phyloP scores from a whole-genome alignment of 2,113 vertebrate species.

The Cardinalis cardinalis region DNA sequence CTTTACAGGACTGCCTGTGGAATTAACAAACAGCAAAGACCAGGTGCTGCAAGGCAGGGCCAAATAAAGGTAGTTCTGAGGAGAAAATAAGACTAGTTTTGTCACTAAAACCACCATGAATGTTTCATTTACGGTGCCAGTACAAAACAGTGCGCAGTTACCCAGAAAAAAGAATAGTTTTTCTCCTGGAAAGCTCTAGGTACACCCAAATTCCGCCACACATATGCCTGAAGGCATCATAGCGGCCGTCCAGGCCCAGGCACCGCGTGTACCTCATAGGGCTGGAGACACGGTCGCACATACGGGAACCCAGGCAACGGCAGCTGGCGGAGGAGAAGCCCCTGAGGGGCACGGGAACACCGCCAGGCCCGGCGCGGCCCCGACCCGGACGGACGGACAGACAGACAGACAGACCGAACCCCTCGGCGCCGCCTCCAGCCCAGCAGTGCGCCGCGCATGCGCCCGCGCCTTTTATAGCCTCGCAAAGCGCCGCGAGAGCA shows the following conservation, averaged over 20 bases:
- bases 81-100: rapidly evolving
- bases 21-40: rapidly evolving
- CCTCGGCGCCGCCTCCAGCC: rapidly evolving
- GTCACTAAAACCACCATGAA: not conserved
- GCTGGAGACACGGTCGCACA: rapidly evolving
- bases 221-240: rapidly evolving
- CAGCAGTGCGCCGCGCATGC: rapidly evolving
- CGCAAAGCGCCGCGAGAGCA: rapidly evolving
- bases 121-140: rapidly evolving
- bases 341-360: not conserved
- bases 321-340: rapidly evolving
- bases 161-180: not conserved
- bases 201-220: not conserved
- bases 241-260: not conserved
- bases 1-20: rapidly evolving
- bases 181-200: not conserved
- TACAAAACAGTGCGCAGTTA: rapidly evolving
- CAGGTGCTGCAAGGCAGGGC: rapidly evolving
- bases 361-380: rapidly evolving
- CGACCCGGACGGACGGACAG: not conserved
- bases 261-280: not conserved
- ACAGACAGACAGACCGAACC: rapidly evolving
- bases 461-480: rapidly evolving
- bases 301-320: no score
- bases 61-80: not conserved